phyloP scores from a whole-genome alignment of 2,113 vertebrate species.

The Ceyx margarethae region DNA sequence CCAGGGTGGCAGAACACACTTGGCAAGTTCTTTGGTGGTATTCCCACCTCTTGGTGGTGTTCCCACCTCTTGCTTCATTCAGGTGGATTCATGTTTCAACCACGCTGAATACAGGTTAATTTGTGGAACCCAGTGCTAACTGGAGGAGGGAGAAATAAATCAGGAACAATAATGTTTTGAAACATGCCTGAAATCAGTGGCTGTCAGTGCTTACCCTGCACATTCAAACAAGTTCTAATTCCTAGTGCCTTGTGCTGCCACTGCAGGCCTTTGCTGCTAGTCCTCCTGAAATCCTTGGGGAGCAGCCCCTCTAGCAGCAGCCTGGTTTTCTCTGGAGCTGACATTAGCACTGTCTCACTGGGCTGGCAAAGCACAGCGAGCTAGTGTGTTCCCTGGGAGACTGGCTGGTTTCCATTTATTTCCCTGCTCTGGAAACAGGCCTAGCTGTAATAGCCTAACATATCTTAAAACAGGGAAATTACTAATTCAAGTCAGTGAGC shows the following conservation, averaged over 20 bases:
- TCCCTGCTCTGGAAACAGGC: conserved; percentile 47
- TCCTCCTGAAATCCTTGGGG: not conserved
- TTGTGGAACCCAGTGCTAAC: not conserved
- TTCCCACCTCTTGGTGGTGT: not conserved
- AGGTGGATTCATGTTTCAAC: not conserved
- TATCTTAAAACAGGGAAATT: conserved; percentile 56
- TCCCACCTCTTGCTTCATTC: not conserved
- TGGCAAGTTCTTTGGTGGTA: not conserved
- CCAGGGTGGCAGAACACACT: not conserved
- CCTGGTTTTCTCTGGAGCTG: not conserved
- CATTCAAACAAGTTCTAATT: not conserved
- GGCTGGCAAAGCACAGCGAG: not conserved
- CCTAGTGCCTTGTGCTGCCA: not conserved
- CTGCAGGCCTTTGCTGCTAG: conserved; percentile 4
- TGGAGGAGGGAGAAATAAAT: not conserved
- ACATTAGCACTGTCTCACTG: not conserved
- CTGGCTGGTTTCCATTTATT: conserved; percentile 46
- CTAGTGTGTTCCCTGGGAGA: not conserved
- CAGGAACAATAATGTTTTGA: not conserved
- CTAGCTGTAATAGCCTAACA: conserved; percentile 27
- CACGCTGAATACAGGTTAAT: not conserved
- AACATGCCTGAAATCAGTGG: not conserved
- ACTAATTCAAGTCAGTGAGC: conserved; percentile 56
- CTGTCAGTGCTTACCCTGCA: not conserved
- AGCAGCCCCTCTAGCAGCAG: not conserved